Percentiles rank a stretch among this genome's conserved stretches.
Conservation (phyloP, 2,888 invertebrate species). For the Cylloceria caligata region DNA sequence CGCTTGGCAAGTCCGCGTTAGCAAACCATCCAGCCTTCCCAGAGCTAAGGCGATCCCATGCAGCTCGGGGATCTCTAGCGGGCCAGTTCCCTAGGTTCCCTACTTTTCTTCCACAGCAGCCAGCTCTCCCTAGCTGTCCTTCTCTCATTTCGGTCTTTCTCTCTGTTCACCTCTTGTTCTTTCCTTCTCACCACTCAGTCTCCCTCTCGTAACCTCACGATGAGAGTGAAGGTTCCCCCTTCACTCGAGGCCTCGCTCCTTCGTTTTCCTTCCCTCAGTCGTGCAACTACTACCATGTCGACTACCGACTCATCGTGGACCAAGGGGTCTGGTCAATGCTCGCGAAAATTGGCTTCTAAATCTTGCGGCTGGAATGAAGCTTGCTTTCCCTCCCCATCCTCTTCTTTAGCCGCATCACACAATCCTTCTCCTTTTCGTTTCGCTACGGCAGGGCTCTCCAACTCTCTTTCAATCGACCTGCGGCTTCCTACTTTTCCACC, state of each 20-base stretch:
- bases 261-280: slow-evolving; percentile 50
- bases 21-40: slow-evolving; percentile 42
- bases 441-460: slow-evolving; percentile 55
- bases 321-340: slow-evolving; percentile 79
- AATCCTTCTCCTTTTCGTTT: slow-evolving; percentile 55
- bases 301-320: slow-evolving; percentile 65
- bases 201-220: slow-evolving; percentile 23
- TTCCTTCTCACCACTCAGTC: slow-evolving; percentile 15
- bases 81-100: slow-evolving; percentile 48
- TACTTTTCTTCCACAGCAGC: slow-evolving; percentile 48
- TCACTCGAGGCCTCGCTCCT: slow-evolving; percentile 50
- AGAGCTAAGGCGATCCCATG: slow-evolving; percentile 52
- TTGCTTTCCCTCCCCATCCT: slow-evolving; percentile 59
- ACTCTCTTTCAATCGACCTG: slow-evolving; percentile 66
- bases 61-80: slow-evolving; percentile 45
- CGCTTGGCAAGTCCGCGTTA: slow-evolving; percentile 39
- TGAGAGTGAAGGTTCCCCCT: slow-evolving; percentile 41
- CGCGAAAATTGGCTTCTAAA: slow-evolving; percentile 83
- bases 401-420: slow-evolving; percentile 60
- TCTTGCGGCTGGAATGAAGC: slow-evolving; percentile 80
- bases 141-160: slow-evolving; percentile 22
- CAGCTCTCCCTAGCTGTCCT: slow-evolving; percentile 26
- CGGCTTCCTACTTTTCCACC: slow-evolving; percentile 57
- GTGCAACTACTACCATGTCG: slow-evolving; percentile 49
- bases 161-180: slow-evolving; percentile 46